These are phyloP conservation scores for Antechinus flavipes DNA, from an alignment of 2,113 vertebrate genomes.

Conservation along the genomic window DNA sequence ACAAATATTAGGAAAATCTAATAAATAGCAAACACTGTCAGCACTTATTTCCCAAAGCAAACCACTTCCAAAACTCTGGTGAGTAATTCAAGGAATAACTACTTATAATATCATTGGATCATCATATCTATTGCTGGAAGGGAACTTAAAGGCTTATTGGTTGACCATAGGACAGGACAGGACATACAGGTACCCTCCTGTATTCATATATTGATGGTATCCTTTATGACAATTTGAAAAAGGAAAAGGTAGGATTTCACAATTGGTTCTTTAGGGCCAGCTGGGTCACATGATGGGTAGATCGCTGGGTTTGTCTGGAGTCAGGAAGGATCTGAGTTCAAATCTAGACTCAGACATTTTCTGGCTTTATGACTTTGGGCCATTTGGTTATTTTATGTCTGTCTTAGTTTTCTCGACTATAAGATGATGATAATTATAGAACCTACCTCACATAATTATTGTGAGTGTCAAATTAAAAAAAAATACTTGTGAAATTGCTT, in stretches of 20 bases:
- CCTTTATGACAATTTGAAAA: background rate
- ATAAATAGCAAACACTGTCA: background rate
- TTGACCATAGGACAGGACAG: too few relatives aligned
- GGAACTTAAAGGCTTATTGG: too few relatives aligned
- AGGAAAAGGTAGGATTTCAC: background rate
- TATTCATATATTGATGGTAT: background rate
- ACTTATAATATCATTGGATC: too few relatives aligned
- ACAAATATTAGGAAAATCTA: background rate
- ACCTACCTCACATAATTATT: background rate
- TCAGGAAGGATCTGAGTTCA: background rate
- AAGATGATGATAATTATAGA: background rate
- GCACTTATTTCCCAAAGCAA: background rate
- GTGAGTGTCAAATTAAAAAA: too few relatives aligned
- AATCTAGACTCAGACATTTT: background rate
- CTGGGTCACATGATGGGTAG: background rate
- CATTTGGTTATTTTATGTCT: background rate
- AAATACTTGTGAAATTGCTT: too few relatives aligned
- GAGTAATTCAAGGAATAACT: too few relatives aligned
- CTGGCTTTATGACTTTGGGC: background rate
- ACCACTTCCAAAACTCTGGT: too few relatives aligned
- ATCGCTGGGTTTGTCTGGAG: background rate
- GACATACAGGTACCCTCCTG: background rate
- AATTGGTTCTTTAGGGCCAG: background rate
- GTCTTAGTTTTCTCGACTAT: background rate
- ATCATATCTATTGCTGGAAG: too few relatives aligned